A percentile compares a stretch with the other conserved stretches of the same genome.
These are phyloP conservation scores for Limanda limanda DNA, from an alignment of 2,113 vertebrate species.

Conservation along the genomic window DNA sequence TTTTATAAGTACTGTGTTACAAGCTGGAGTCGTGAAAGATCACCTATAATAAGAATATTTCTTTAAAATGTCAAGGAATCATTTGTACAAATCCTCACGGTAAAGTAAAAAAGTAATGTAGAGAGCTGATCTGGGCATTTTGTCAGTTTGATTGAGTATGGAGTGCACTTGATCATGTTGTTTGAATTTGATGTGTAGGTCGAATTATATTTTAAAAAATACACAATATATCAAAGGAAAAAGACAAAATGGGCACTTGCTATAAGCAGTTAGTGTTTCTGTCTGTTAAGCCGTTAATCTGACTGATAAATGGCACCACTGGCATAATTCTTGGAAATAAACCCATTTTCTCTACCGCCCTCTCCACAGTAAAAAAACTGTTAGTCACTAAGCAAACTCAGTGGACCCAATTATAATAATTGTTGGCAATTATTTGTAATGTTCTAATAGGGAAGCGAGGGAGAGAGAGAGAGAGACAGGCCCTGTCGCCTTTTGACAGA, in stretches of 20 bases:
- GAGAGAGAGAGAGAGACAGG: constrained; percentile 24
- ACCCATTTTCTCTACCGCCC: constrained; percentile 39
- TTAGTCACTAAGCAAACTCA: constrained; percentile 49
- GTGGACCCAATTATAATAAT: constrained; percentile 63
- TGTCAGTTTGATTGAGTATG: not conserved
- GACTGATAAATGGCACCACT: constrained; percentile 47
- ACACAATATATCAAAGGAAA: not conserved
- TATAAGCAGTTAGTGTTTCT: not conserved
- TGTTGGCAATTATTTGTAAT: constrained; percentile 73
- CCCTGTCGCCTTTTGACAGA: constrained; percentile 51
- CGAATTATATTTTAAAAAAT: not conserved
- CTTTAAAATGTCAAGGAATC: too few relatives aligned
- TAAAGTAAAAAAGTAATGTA: not conserved
- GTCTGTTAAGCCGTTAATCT: constrained; percentile 51
- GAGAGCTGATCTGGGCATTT: too few relatives aligned
- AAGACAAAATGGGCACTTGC: not conserved
- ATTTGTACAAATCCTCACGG: not conserved
- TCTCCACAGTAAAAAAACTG: constrained; percentile 35
- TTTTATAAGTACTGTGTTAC: not conserved
- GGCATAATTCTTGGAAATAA: constrained; percentile 33
- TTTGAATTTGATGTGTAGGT: not conserved
- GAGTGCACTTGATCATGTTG: not conserved
- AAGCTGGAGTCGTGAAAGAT: not conserved
- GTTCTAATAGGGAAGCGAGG: constrained; percentile 60
- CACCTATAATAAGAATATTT: too few relatives aligned